Conservation (phyloP, 2,113 vertebrate genomes). For the Apteryx mantelli region DNA sequence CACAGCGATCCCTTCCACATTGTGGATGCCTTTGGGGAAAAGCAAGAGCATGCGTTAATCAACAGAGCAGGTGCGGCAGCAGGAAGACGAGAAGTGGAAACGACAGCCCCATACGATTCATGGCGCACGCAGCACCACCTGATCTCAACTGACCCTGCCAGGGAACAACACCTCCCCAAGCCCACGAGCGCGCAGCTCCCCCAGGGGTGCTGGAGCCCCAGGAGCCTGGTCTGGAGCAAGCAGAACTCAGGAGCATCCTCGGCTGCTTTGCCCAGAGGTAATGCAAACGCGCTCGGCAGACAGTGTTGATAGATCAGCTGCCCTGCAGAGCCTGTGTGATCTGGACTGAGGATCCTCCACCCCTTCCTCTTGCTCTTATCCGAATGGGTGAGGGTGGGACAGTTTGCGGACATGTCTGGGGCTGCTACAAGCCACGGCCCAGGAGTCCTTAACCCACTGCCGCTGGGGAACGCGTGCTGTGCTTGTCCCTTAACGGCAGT, state of each 20-base stretch:
- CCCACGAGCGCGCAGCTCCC: background rate
- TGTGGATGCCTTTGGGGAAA: conserved; percentile 87
- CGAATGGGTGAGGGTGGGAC: background rate
- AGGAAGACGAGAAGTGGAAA: background rate
- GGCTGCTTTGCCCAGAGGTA: fast-evolving
- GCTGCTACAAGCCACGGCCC: background rate
- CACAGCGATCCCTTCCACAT: conserved; percentile 94
- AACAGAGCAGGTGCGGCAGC: background rate
- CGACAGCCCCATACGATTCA: background rate
- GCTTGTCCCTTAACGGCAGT: background rate
- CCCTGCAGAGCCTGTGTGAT: background rate
- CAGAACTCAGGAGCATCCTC: fast-evolving
- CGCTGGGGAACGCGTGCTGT: background rate
- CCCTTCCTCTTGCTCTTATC: background rate
- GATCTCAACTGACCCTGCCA: fast-evolving
- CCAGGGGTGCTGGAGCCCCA: background rate
- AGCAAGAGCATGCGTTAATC: fast-evolving
- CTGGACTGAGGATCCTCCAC: background rate
- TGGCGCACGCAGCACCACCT: fast-evolving
- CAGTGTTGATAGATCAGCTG: background rate
- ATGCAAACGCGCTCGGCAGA: fast-evolving
- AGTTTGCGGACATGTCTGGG: background rate
- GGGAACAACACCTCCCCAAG: fast-evolving
- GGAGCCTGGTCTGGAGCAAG: background rate
- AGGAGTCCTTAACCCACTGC: background rate